These are phyloP conservation scores for Diadema setosum DNA, from an alignment of 35 echinoderm and acorn worm species.

Conservation along the genomic window DNA sequence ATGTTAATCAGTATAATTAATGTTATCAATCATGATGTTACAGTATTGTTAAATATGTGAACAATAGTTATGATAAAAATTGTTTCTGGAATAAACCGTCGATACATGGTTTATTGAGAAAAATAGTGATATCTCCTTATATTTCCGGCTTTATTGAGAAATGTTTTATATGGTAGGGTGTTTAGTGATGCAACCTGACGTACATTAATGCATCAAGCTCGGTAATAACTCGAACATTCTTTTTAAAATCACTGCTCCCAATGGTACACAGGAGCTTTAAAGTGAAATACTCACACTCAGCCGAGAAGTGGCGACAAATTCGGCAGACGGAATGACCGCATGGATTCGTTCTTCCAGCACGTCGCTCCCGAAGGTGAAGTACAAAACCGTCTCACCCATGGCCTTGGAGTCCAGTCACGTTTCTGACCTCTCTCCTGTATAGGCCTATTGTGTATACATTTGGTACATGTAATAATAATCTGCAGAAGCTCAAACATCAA, in stretches of 20 bases:
- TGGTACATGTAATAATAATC: too few relatives aligned
- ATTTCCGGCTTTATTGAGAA: background rate
- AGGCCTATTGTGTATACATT: too few relatives aligned
- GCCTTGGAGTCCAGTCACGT: too few relatives aligned
- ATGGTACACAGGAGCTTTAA: background rate
- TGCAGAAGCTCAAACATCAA: too few relatives aligned
- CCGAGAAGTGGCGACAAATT: background rate
- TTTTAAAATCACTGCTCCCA: background rate
- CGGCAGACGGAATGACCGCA: slow-evolving; percentile 1
- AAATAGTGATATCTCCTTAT: background rate
- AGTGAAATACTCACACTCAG: slow-evolving; percentile 16
- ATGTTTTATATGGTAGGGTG: background rate
- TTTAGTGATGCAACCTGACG: background rate
- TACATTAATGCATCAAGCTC: background rate
- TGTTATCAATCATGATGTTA: too few relatives aligned
- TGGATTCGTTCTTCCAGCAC: slow-evolving; percentile 10
- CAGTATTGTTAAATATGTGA: too few relatives aligned
- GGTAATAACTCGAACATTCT: background rate
- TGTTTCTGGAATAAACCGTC: too few relatives aligned
- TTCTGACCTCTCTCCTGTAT: too few relatives aligned
- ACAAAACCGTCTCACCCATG: slow-evolving; percentile 21
- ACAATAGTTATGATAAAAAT: too few relatives aligned
- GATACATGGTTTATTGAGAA: background rate
- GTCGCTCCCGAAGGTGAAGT: slow-evolving; percentile 53
- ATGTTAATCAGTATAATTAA: too few relatives aligned